Conservation (phyloP, 1,140 invertebrate genomes). For the Atta texana region DNA sequence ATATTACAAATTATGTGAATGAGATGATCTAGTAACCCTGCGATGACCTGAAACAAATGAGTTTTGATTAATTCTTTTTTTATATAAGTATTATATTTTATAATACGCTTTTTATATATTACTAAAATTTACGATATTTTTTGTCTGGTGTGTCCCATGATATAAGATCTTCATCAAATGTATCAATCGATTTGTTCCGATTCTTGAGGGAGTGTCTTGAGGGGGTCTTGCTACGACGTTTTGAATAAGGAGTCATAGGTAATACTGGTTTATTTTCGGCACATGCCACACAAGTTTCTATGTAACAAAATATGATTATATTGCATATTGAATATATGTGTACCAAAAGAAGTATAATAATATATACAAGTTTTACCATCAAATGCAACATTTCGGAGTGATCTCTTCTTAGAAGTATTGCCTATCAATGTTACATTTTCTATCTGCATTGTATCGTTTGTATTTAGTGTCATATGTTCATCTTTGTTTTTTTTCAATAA, state of each 20-base stretch:
- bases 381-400: conserved; percentile 71
- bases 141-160: conserved; percentile 33
- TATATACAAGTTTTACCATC: conserved; percentile 51
- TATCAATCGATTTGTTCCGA: not conserved
- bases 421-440: conserved; percentile 5
- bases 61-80: conserved; percentile 28
- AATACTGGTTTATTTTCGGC: conserved; percentile 56
- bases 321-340: not conserved
- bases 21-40: conserved; percentile 55
- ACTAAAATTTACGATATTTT: conserved; percentile 44
- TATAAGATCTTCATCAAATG: conserved; percentile 39
- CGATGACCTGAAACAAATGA: conserved; percentile 56
- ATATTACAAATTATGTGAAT: not conserved
- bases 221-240: conserved; percentile 26
- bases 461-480: not conserved
- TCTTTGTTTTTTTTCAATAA: not conserved
- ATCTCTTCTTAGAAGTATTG: conserved; percentile 46
- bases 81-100: not conserved
- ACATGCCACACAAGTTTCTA: conserved; percentile 57
- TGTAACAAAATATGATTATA: conserved; percentile 56
- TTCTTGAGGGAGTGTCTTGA: conserved; percentile 11
- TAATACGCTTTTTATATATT: not conserved
- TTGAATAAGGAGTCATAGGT: conserved; percentile 70
- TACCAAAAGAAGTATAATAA: not conserved
- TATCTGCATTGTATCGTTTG: not conserved